Base-by-base conservation (phyloP, 2,888 invertebrate genomes). In the Stenodera caucasica region DNA sequence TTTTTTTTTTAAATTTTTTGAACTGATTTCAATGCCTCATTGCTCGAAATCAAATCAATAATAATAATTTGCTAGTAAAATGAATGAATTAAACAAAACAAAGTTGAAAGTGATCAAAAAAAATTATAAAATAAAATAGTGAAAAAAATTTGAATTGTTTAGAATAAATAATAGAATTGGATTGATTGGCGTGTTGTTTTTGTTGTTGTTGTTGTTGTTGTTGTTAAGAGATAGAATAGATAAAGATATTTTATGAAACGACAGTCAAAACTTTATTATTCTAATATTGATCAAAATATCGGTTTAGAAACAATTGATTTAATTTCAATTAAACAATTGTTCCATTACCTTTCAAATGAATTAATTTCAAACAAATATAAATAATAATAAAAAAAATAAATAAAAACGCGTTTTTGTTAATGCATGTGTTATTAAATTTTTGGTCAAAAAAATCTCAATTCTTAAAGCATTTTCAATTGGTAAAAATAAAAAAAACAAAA, bases 61-160 rank as follows among this genome's bases (percentile, higher is more conserved):
- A 2, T 18, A 18, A 45, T 45, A 26, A 26, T 26, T 45, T 45
- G 45, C 45, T 45, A 45, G 45, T 45, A 45, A 45, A 45, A 45
- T 18, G 45, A 45, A 45, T 35, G 35, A 45, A 18, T 26, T 7
- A 26, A 45, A 45, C 18, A 45, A 21, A 11, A 21, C 11, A 8
- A 45, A 15, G 21, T n/a, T n/a, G 12, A 45, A 21, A 9, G 40
- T 18, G 11, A 40, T 40, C 1, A 40, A 18, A 40, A 7, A 7
- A 40, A 18, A 15, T 9, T 8, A 32, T 18, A 12, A 21, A 45
- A 14, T 5, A 14, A 11, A 35, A n/a, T 26, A 14, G n/a, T 35
- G 35, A 35, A 35, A 14, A 14, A 6, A 14, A 35, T 2, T n/a
- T 8, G 18, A 40, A 40, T 26, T 26, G 26, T 5, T 5, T 8